These are phyloP conservation scores for Neopipo cinnamomea DNA, from an alignment of 2,113 vertebrate genomes.

Conservation along the genomic window DNA sequence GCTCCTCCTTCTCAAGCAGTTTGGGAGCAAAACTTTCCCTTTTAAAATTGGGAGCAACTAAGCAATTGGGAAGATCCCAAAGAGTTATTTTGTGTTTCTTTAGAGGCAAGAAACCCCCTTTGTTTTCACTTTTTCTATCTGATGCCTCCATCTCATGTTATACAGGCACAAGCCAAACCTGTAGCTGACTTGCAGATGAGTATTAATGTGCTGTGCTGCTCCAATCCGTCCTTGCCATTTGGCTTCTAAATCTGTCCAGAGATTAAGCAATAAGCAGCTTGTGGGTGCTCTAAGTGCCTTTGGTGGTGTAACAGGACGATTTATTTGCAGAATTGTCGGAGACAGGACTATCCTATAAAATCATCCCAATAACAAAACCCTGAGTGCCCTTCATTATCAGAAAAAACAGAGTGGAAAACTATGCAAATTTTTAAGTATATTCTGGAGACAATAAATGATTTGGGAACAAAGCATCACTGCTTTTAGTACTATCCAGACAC, in stretches of 20 bases:
- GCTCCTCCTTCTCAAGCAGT: not conserved
- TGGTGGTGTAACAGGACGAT: not conserved
- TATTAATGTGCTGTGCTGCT: not conserved
- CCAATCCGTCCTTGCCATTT: not conserved
- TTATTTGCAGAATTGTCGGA: not conserved
- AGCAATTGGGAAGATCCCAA: not conserved
- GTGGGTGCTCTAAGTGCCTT: not conserved
- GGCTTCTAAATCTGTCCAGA: not conserved
- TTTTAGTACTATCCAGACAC: not conserved
- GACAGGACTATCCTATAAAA: not conserved
- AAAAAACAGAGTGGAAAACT: not conserved
- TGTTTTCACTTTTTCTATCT: not conserved
- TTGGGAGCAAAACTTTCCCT: not conserved
- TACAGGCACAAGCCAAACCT: not conserved
- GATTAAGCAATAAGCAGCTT: slow-evolving; percentile 55
- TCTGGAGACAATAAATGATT: not conserved
- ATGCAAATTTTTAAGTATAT: not conserved
- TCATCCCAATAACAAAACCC: not conserved
- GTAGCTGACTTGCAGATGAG: not conserved
- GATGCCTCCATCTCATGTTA: not conserved
- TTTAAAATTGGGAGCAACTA: not conserved
- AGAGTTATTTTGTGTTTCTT: not conserved
- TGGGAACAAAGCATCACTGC: not conserved
- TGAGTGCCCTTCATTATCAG: not conserved
- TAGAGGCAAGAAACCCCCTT: not conserved